Evolutionary conservation across 1,140 invertebrate genomes (phyloP), one percentile per base, ranked within the genome.

Genomic region (Cotesia vestalis): DNA sequence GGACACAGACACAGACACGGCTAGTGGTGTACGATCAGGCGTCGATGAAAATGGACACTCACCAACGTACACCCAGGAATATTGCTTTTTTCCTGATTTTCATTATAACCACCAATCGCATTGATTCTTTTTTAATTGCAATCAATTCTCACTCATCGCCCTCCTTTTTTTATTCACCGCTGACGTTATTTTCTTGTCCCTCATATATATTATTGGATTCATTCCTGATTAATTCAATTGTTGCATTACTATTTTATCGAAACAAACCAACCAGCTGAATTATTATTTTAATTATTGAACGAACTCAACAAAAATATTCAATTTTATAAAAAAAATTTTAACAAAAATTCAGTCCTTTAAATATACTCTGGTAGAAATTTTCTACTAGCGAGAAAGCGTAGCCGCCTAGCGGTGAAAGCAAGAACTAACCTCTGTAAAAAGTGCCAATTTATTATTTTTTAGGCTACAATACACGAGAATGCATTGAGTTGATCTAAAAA

Each of bases 21-120:
- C 4, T 38, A 64, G 38, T 27, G 12, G 11, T 35, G 12, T 11
- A 70, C 53, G 40, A 36, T 34, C 20, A 60, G 55, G 63, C 71
- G 61, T 73, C 72, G 66, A 73, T 73, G 53, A 62, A 73, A 64
- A 73, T 69, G 61, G 59, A 69, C 51, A 63, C 46, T 61, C 52
- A 69, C 51, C 35, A 46, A 71, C 36, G 35, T 35, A 53, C 69
- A 59, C 53, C 38, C 57, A 14, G 57, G 72, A 73, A 69, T 73
- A 73, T 73, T 73, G 72, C 72, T 69, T 73, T 73, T 73, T 73
- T 69, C 72, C 67, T 69, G 66, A 73, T 69, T 69, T 46, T 66
- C 72, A 64, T 69, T 62, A 55, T 40, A 34, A 62, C 52, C 36
- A 63, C 51, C 71, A 57, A 59, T 61, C 61, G 34, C 64, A 51